A percentile compares a stretch with the other conserved stretches of the same genome.
phyloP scores from a whole-genome alignment of 2,888 invertebrate species.

The Tiliacea aurago region DNA sequence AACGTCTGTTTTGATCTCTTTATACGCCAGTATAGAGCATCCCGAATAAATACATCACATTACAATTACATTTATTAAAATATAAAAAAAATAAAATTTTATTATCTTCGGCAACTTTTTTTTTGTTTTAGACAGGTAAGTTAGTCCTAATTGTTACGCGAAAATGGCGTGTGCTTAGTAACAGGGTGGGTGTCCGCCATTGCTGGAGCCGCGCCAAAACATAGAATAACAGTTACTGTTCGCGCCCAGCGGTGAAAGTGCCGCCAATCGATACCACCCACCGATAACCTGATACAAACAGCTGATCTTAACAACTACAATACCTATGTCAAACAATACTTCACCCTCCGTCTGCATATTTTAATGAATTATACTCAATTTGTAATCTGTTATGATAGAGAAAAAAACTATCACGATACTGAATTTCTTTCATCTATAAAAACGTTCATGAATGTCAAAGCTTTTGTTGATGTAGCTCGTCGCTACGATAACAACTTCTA shows the following conservation, averaged over 20 bases:
- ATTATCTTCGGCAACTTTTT: not conserved
- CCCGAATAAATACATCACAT: slow-evolving; percentile 5
- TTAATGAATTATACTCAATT: slow-evolving; percentile 13
- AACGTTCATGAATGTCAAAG: slow-evolving; percentile 27
- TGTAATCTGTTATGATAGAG: not conserved
- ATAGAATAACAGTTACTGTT: slow-evolving; percentile 71
- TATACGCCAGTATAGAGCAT: slow-evolving; percentile 13
- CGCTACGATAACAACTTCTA: slow-evolving; percentile 20
- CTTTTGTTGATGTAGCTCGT: slow-evolving; percentile 50
- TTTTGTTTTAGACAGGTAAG: slow-evolving; percentile 11
- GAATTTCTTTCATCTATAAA: slow-evolving; percentile 16
- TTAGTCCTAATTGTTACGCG: slow-evolving; percentile 46
- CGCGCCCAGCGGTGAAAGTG: slow-evolving; percentile 80
- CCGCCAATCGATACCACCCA: slow-evolving; percentile 81
- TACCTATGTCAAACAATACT: slow-evolving; percentile 37
- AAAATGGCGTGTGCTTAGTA: slow-evolving; percentile 73
- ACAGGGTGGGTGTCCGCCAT: slow-evolving; percentile 73
- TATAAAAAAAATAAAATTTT: not conserved
- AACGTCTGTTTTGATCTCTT: slow-evolving; percentile 39
- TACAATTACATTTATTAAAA: not conserved
- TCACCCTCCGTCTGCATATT: slow-evolving; percentile 24
- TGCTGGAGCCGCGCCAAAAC: slow-evolving; percentile 84
- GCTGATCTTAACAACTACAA: slow-evolving; percentile 74
- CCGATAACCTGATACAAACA: slow-evolving; percentile 77
- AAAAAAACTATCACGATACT: slow-evolving; percentile 21